Conservation (phyloP, 2,888 invertebrate genomes). For the Tiphia femorata region DNA sequence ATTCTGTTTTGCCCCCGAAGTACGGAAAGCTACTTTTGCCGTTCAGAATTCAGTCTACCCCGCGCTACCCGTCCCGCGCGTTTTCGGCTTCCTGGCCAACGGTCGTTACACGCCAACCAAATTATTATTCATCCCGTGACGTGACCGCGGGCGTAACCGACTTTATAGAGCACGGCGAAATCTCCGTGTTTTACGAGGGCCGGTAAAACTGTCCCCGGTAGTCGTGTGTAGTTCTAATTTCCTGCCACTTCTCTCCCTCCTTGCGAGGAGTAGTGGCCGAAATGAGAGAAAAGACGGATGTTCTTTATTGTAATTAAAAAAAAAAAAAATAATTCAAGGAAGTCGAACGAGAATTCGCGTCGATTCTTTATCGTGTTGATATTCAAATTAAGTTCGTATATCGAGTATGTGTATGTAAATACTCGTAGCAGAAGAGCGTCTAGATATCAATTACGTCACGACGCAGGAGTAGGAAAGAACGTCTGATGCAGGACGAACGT, state of each 20-base stretch:
- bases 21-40: background rate
- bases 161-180: constrained; percentile 27
- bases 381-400: too few species aligned
- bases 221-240: constrained; percentile 12
- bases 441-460: too few species aligned
- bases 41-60: background rate
- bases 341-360: too few species aligned
- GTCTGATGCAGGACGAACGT: background rate
- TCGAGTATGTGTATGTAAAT: too few species aligned
- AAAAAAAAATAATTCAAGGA: too few species aligned
- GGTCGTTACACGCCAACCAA: constrained; percentile 9
- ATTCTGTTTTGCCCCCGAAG: background rate
- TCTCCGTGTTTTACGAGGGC: constrained; percentile 14
- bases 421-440: too few species aligned
- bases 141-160: constrained; percentile 25
- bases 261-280: background rate
- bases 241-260: background rate
- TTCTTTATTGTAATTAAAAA: too few species aligned
- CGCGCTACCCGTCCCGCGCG: too few species aligned
- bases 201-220: constrained; percentile 7
- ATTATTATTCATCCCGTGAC: constrained; percentile 35
- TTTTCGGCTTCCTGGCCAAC: constrained; percentile 1
- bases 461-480: too few species aligned
- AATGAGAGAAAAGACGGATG: background rate
- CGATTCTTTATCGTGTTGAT: too few species aligned